Evolutionary conservation across 2,888 invertebrate genomes (phyloP).

Genomic region (Serrognathus titanus): DNA sequence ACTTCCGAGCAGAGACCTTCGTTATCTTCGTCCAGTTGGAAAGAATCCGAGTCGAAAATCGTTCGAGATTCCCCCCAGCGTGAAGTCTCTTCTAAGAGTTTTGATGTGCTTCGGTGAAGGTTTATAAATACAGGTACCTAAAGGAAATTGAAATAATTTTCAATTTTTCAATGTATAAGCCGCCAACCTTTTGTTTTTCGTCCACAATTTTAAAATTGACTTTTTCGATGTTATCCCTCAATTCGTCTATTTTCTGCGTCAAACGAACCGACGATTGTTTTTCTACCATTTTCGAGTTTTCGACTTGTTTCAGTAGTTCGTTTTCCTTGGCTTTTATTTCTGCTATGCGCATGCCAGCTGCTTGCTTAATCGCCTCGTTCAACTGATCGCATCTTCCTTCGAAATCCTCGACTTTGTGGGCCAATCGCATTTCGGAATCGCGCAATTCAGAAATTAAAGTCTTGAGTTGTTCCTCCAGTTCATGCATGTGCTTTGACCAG

Average conservation of each 20-base stretch:
- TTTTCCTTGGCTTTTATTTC: slow-evolving; percentile 51
- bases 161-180: neutral
- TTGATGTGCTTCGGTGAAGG: slow-evolving; percentile 57
- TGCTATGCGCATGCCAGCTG: slow-evolving; percentile 55
- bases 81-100: slow-evolving; percentile 55
- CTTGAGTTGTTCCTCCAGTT: slow-evolving; percentile 56
- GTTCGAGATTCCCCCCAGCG: slow-evolving; percentile 57
- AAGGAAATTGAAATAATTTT: slow-evolving; percentile 8
- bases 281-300: slow-evolving; percentile 48
- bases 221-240: slow-evolving; percentile 48
- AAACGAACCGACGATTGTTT: slow-evolving; percentile 52
- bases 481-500: slow-evolving; percentile 59
- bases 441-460: slow-evolving; percentile 57
- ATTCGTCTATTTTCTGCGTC: slow-evolving; percentile 49
- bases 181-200: slow-evolving; percentile 50
- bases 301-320: slow-evolving; percentile 48
- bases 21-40: slow-evolving; percentile 52
- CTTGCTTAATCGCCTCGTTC: slow-evolving; percentile 52
- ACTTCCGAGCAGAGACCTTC: slow-evolving; percentile 53
- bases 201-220: slow-evolving; percentile 34
- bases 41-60: slow-evolving; percentile 56
- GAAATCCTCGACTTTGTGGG: slow-evolving; percentile 57
- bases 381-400: slow-evolving; percentile 57
- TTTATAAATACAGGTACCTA: slow-evolving; percentile 58
- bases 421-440: slow-evolving; percentile 52